phyloP scores from a whole-genome alignment of 2,888 invertebrate genomes.

The Rhaphigaster nebulosa region DNA sequence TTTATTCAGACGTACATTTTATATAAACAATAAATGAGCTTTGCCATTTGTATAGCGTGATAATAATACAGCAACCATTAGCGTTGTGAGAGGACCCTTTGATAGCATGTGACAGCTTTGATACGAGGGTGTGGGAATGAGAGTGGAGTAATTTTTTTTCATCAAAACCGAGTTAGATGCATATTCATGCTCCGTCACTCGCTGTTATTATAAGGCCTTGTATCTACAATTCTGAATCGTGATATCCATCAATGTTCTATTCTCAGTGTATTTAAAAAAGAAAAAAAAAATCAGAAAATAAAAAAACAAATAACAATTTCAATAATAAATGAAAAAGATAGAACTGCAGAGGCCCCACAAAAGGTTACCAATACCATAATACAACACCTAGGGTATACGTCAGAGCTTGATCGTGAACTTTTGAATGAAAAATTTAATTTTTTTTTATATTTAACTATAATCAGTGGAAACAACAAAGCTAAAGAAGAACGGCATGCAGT shows the following conservation, averaged over 20 bases:
- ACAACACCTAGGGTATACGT: no score
- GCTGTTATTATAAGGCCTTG: background rate
- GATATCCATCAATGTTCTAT: background rate
- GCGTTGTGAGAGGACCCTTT: background rate
- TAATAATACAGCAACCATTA: background rate
- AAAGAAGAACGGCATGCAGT: no score
- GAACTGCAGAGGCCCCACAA: no score
- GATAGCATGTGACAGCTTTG: conserved; percentile 8
- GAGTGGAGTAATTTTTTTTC: background rate
- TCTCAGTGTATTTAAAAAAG: background rate
- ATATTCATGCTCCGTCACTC: background rate
- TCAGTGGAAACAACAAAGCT: no score
- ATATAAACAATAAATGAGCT: background rate
- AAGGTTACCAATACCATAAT: no score
- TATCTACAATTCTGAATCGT: background rate
- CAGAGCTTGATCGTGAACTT: no score
- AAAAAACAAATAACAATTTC: no score
- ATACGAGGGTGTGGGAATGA: background rate
- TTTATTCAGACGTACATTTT: background rate
- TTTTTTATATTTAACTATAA: no score
- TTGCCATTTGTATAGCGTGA: background rate
- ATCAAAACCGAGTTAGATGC: background rate
- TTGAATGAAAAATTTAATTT: no score
- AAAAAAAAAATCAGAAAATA: fast-evolving
- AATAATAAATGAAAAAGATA: no score